These are phyloP conservation scores for Danionella cerebrum DNA, from an alignment of 2,113 vertebrate genomes.

Conservation along the genomic window DNA sequence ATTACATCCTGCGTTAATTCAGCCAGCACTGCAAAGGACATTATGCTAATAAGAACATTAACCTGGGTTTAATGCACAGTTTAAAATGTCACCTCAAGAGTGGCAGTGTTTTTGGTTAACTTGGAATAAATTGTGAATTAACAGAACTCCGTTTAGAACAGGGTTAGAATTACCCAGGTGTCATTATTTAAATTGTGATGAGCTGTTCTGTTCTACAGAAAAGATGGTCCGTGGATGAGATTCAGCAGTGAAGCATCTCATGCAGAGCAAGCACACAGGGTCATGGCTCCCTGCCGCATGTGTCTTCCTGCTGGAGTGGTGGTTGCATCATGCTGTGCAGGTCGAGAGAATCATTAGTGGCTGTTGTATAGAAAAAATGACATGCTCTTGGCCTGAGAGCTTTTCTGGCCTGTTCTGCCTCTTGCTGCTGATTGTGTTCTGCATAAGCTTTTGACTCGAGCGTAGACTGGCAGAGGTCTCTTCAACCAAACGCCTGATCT, in stretches of 20 bases:
- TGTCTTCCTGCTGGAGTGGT: background rate
- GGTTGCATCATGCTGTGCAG: background rate
- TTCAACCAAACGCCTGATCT: background rate
- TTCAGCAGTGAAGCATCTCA: background rate
- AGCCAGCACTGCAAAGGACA: no score
- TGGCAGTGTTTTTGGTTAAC: no score
- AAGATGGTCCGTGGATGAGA: background rate
- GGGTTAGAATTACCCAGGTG: no score
- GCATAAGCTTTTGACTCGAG: constrained; percentile 4
- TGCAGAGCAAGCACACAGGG: background rate
- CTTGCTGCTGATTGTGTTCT: constrained; percentile 3
- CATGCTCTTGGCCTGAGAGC: background rate
- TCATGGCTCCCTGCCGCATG: background rate
- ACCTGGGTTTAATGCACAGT: no score
- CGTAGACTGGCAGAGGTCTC: background rate
- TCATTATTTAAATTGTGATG: background rate
- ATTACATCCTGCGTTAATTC: no score
- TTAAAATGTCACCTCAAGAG: no score
- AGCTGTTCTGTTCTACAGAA: background rate
- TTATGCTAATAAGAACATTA: no score
- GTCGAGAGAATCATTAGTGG: constrained; percentile 7
- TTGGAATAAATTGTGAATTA: no score
- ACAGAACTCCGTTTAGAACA: no score
- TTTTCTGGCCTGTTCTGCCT: background rate
- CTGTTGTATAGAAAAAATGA: constrained; percentile 2